Evolutionary conservation across 2,113 vertebrate genomes (phyloP), one percentile per base, ranked within the genome.

Genomic region (Benitochromis conjunctus): DNA sequence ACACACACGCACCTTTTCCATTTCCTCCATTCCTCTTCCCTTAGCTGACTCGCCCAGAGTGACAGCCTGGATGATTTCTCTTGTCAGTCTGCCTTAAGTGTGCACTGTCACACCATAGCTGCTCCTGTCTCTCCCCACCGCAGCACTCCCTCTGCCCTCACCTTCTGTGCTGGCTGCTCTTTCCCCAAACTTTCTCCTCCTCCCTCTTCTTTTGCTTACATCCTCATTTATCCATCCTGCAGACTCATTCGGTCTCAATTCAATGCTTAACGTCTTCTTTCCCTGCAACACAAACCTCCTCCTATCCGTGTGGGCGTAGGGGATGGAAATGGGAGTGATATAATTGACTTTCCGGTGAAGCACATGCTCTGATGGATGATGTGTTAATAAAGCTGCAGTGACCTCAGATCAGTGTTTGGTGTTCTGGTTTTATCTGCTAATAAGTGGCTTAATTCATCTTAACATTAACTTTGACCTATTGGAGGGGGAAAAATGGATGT

Each of bases 51-150:
- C 51, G 10, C 58, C 7, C 38, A 86, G 89, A 92, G 88, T 95
- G 94, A 93, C 92, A 92, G 79, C 57, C 86, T 86, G 85, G 84
- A 92, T 92, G 93, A 95, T 94, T 91, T 41, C 82, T 90, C 81
- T 81, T 94, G 94, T 94, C 94, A 95, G 91, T 83, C 81, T 46
- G 86, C 88, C 88, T 92, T 93, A 92, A 94, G 93, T 95, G 93
- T 93, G 77, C 85, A 83, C 88, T 85, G 89, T 90, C 92, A 92
- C 86, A 89, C 81, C 69, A 81, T 41, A 71, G 80, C 89, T 88
- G 64, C 81, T 76, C 43, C 84, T 46, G 12, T 69, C 71, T 74
- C 81, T 51, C 78, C 90, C 84, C 43, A 26, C 83, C 7, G 5
- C 74, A 48, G 26, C 85, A 43, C 85, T 88, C 69, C 62, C 71